Evolutionary conservation across 2,888 invertebrate genomes (phyloP).

Genomic region (Hofmannophila pseudospretella): DNA sequence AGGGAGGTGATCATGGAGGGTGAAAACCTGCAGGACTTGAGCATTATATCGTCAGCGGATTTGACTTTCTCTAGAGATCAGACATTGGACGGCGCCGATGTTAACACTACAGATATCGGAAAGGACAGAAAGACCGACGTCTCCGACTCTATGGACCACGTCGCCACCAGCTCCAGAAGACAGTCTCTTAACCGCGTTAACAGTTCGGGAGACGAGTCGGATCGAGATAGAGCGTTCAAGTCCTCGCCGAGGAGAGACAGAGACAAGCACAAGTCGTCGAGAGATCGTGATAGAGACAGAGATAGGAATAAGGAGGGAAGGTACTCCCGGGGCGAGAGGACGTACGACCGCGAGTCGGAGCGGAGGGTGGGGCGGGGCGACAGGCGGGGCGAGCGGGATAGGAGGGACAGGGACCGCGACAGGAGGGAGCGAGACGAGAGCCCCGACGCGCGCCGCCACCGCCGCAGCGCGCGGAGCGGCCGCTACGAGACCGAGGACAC

Average conservation of each 20-base stretch:
- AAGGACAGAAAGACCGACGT: conserved; percentile 43
- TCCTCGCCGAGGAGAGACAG: conserved; percentile 53
- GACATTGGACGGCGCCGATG: conserved; percentile 68
- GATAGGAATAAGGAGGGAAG: conserved; percentile 32
- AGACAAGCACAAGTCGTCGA: conserved; percentile 46
- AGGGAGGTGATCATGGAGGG: conserved; percentile 79
- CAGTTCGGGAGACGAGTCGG: conserved; percentile 67
- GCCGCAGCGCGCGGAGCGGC: conserved; percentile 58
- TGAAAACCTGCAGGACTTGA: conserved; percentile 74
- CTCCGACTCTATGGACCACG: conserved; percentile 48
- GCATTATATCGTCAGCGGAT: conserved; percentile 51
- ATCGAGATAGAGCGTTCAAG: conserved; percentile 56
- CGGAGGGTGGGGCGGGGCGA: conserved; percentile 45
- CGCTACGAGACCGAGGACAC: conserved; percentile 82
- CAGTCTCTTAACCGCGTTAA: conserved; percentile 49
- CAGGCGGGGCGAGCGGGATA: conserved; percentile 37
- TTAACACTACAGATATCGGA: conserved; percentile 36
- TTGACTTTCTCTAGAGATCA: conserved; percentile 63
- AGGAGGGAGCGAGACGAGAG: conserved; percentile 54
- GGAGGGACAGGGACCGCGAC: conserved; percentile 14
- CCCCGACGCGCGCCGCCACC: conserved; percentile 44
- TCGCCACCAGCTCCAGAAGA: conserved; percentile 39
- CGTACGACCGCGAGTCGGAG: conserved; percentile 47
- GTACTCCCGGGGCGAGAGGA: conserved; percentile 51
- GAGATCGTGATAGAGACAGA: conserved; percentile 41